A percentile compares a stretch with the other conserved stretches of the same genome.
Conservation (phyloP, 2,888 invertebrate species). For the Eristalis pertinax region DNA sequence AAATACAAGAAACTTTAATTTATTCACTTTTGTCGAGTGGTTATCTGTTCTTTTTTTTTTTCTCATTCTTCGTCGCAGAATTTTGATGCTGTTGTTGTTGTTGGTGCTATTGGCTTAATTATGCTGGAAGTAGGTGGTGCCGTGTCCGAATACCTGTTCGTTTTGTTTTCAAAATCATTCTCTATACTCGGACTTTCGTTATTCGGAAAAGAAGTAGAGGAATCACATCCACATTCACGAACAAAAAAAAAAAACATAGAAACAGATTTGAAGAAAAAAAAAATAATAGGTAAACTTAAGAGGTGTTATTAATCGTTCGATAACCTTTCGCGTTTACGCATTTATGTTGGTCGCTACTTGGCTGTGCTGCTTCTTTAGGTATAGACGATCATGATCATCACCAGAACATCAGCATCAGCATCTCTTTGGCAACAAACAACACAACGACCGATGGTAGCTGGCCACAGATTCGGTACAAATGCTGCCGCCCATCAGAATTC, state of each 20-base stretch:
- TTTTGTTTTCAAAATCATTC: slow-evolving; percentile 49
- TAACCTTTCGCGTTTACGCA: slow-evolving; percentile 72
- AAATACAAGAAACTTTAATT: slow-evolving; percentile 69
- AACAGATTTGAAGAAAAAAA: slow-evolving; percentile 27
- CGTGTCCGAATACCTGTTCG: slow-evolving; percentile 72
- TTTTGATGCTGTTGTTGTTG: slow-evolving; percentile 36
- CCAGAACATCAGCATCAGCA: slow-evolving; percentile 26
- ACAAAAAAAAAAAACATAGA: slow-evolving; percentile 33
- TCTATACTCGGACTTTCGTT: slow-evolving; percentile 65
- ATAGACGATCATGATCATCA: slow-evolving; percentile 58
- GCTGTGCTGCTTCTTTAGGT: slow-evolving; percentile 43
- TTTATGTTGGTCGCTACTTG: slow-evolving; percentile 67
- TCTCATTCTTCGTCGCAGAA: slow-evolving; percentile 73
- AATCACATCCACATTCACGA: slow-evolving; percentile 1
- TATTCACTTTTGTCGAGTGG: slow-evolving; percentile 67
- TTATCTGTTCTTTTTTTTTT: slow-evolving; percentile 63
- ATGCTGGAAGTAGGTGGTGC: slow-evolving; percentile 70
- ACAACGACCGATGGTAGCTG: slow-evolving; percentile 19
- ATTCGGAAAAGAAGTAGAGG: slow-evolving; percentile 58
- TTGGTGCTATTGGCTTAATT: slow-evolving; percentile 69
- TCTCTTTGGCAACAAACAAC: slow-evolving; percentile 41
- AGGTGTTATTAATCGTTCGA: slow-evolving; percentile 73
- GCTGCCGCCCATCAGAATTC: slow-evolving; percentile 7
- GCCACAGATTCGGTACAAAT: slow-evolving; percentile 11
- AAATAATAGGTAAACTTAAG: slow-evolving; percentile 71